Conservation (phyloP, 1,140 invertebrate genomes). For the Habropoda laboriosa region DNA sequence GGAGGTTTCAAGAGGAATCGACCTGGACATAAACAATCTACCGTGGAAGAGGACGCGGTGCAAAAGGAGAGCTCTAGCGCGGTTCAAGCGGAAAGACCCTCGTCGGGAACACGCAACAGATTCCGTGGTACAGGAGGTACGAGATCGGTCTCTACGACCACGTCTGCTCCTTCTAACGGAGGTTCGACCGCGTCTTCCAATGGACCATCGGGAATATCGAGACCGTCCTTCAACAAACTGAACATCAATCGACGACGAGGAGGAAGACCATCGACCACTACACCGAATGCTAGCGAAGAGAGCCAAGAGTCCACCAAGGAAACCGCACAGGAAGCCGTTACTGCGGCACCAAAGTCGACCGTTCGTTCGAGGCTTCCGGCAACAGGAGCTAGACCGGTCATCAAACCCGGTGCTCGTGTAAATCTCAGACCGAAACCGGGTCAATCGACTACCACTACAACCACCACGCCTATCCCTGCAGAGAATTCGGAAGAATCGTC, state of each 20-base stretch:
- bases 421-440: conserved; percentile 82
- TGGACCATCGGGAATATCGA: conserved; percentile 61
- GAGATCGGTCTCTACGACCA: conserved; percentile 73
- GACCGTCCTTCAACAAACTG: conserved; percentile 75
- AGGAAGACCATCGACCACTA: conserved; percentile 70
- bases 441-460: conserved; percentile 79
- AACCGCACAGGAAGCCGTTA: background rate
- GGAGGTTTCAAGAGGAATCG: conserved; percentile 74
- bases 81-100: conserved; percentile 68
- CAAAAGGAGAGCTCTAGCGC: conserved; percentile 72
- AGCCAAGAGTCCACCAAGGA: conserved; percentile 61
- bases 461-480: conserved; percentile 67
- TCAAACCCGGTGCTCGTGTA: conserved; percentile 71
- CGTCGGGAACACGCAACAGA: conserved; percentile 64
- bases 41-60: conserved; percentile 67
- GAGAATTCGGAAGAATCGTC: conserved; percentile 70
- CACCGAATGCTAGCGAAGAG: conserved; percentile 68
- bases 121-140: conserved; percentile 67
- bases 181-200: conserved; percentile 52
- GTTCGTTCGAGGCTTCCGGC: conserved; percentile 68
- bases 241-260: conserved; percentile 76
- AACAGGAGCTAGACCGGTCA: conserved; percentile 80
- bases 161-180: conserved; percentile 68
- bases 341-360: conserved; percentile 45
- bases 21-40: conserved; percentile 67